Conservation (phyloP, 1,140 invertebrate genomes). For the Pygmarrhopalites habei region DNA sequence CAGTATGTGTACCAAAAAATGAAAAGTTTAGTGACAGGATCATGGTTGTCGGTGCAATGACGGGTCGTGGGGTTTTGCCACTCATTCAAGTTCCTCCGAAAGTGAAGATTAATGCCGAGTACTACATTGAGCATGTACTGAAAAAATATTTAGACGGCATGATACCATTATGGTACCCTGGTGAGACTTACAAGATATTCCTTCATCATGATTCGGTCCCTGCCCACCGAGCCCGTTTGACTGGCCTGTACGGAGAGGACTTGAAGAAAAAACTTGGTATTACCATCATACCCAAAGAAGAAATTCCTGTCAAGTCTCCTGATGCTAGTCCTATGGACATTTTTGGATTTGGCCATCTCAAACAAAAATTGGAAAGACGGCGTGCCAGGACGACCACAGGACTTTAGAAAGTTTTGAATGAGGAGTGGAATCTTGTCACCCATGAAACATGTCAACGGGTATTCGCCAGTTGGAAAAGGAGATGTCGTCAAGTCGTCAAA, state of each 20-base stretch:
- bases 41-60: constrained; percentile 20
- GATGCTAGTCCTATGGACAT: constrained; percentile 16
- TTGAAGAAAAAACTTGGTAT: constrained; percentile 11
- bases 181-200: constrained; percentile 9
- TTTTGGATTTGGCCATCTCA: constrained; percentile 19
- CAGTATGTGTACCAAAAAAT: not conserved
- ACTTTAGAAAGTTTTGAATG: constrained; percentile 11
- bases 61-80: constrained; percentile 10
- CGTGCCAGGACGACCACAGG: not conserved
- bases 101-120: constrained; percentile 11
- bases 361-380: not conserved
- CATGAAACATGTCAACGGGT: not conserved
- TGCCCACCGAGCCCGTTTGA: not conserved
- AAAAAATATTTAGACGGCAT: constrained; percentile 5
- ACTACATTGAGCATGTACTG: constrained; percentile 9
- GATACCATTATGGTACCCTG: constrained; percentile 1
- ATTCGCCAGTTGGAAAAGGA: not conserved
- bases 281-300: not conserved
- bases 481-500: not conserved
- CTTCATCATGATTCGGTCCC: constrained; percentile 19
- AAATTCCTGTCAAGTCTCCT: constrained; percentile 15
- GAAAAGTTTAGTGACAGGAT: constrained; percentile 14
- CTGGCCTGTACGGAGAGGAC: not conserved
- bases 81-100: constrained; percentile 13
- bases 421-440: constrained; percentile 4